Conservation (phyloP, 1,140 invertebrate genomes). For the Panagrolaimus sp. region DNA sequence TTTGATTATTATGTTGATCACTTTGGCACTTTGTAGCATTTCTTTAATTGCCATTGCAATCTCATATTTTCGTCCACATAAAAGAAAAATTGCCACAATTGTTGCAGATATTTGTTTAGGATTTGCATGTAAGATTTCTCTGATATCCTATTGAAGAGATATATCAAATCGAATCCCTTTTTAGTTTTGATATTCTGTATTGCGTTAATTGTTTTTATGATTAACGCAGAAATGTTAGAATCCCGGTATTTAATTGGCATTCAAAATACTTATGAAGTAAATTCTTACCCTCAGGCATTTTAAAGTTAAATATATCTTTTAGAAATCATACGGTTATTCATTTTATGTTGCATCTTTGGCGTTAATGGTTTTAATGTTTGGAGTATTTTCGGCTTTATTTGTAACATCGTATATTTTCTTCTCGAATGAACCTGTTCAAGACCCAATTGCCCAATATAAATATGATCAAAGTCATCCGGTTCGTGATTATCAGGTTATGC, state of each 20-base stretch:
- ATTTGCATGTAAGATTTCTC: slow-evolving; percentile 40
- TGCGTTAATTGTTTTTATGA: slow-evolving; percentile 53
- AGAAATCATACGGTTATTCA: slow-evolving; percentile 57
- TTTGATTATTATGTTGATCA: slow-evolving; percentile 48
- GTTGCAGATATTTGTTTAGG: slow-evolving; percentile 38
- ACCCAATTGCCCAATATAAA: neutral
- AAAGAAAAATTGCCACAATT: slow-evolving; percentile 37
- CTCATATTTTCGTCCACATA: slow-evolving; percentile 38
- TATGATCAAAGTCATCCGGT: neutral
- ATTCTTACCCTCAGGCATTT: too few species aligned
- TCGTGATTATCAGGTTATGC: slow-evolving; percentile 6
- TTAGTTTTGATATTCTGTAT: slow-evolving; percentile 52
- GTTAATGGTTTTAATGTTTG: slow-evolving; percentile 41
- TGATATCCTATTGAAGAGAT: neutral
- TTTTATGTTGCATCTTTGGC: slow-evolving; percentile 55
- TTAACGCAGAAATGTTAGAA: slow-evolving; percentile 58
- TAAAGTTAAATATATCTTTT: slow-evolving; percentile 24
- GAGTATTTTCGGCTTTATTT: slow-evolving; percentile 44
- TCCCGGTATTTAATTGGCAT: slow-evolving; percentile 56
- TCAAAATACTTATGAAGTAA: slow-evolving; percentile 50
- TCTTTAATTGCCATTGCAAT: slow-evolving; percentile 38
- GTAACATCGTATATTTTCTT: slow-evolving; percentile 49
- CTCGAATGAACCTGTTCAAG: slow-evolving; percentile 14
- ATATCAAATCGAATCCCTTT: neutral
- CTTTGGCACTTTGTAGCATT: slow-evolving; percentile 28